Conservation (phyloP, 2,113 vertebrate species). For the Dicerorhinus sumatrensis region DNA sequence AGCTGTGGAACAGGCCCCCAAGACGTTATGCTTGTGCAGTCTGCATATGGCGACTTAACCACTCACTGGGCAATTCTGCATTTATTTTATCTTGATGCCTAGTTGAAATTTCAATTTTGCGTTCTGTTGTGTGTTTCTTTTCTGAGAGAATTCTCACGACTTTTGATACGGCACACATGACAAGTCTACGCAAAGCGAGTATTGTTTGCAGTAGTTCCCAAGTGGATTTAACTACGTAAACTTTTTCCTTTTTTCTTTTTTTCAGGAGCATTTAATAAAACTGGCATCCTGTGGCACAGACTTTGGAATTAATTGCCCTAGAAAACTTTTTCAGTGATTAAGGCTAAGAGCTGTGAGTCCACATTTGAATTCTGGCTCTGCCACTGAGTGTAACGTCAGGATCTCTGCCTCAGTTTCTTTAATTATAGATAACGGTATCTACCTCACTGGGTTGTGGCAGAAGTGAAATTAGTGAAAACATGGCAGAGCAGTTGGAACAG, state of each 20-base stretch:
- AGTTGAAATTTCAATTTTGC: conserved; percentile 56
- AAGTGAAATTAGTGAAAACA: neutral
- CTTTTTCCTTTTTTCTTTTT: neutral
- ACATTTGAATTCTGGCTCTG: neutral
- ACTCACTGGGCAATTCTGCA: conserved; percentile 19
- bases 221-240: neutral
- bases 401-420: neutral
- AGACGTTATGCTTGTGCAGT: conserved; percentile 10
- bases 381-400: neutral
- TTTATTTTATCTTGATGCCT: conserved; percentile 58
- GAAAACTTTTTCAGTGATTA: neutral
- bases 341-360: neutral
- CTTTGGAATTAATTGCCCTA: neutral
- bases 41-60: conserved; percentile 43
- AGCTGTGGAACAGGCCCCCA: neutral
- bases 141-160: conserved; percentile 64
- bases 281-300: neutral
- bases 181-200: neutral
- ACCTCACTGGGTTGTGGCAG: neutral
- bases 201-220: neutral
- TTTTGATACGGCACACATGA: conserved; percentile 57
- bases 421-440: neutral
- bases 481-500: neutral
- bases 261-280: neutral
- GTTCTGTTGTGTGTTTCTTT: conserved; percentile 70